Evolutionary conservation across 2,797 vertebrate species (phyloP).

Genomic region (Hydrolagus colliei): DNA sequence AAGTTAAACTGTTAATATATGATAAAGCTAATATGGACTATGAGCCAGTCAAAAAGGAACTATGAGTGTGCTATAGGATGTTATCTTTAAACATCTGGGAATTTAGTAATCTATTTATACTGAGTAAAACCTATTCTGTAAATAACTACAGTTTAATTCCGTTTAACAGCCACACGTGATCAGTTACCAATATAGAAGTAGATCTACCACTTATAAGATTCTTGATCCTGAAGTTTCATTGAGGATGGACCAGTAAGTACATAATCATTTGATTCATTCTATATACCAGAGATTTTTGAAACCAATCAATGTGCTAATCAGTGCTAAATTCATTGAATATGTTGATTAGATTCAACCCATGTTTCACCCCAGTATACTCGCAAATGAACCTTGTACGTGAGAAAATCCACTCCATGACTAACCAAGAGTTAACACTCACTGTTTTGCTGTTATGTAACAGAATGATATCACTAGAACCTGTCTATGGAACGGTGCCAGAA

Average conservation of each 20-base stretch:
- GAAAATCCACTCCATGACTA: too few relatives aligned
- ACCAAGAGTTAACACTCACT: too few relatives aligned
- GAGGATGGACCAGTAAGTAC: constrained; percentile 31
- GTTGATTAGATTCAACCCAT: too few relatives aligned
- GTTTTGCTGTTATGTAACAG: too few relatives aligned
- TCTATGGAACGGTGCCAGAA: background rate
- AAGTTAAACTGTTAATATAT: background rate
- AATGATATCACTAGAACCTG: too few relatives aligned
- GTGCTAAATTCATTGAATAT: too few relatives aligned
- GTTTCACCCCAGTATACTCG: too few relatives aligned
- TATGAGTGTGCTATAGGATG: background rate
- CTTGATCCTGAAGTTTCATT: constrained; percentile 28
- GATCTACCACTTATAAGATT: constrained; percentile 22
- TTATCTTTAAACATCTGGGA: background rate
- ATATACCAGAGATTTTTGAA: constrained; percentile 42
- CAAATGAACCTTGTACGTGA: too few relatives aligned
- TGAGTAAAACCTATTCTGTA: too few relatives aligned
- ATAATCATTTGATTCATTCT: constrained; percentile 25
- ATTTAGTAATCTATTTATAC: too few relatives aligned
- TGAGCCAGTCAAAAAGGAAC: background rate
- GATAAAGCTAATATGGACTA: background rate
- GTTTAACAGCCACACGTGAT: background rate
- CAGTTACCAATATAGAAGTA: background rate
- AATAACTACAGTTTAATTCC: background rate
- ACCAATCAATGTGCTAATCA: background rate